Evolutionary conservation across 2,113 vertebrate species (phyloP).

Genomic region (Coptodon rendalli): DNA sequence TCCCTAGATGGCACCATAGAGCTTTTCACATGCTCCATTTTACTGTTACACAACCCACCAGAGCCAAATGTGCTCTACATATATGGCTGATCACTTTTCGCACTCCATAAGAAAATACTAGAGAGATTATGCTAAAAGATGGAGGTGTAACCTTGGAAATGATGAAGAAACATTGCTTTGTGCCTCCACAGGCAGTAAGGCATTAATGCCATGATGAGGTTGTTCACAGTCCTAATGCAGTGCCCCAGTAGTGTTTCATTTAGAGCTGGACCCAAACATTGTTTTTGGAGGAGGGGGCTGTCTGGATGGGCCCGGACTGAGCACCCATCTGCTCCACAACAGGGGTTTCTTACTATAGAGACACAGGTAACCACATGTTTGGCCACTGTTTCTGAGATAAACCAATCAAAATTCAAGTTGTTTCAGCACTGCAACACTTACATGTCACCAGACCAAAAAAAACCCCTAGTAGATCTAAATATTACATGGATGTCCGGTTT

Average conservation of each 20-base stretch:
- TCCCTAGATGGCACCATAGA: not conserved
- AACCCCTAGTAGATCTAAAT: not conserved
- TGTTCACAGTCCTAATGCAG: constrained; percentile 16
- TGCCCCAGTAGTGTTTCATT: not conserved
- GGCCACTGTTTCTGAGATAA: not conserved
- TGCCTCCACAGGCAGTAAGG: constrained; percentile 43
- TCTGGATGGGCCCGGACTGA: not conserved
- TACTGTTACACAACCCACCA: not conserved
- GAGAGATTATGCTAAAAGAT: not conserved
- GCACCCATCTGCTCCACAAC: not conserved
- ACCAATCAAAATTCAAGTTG: constrained; percentile 11
- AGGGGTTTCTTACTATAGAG: not conserved
- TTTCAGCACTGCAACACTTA: not conserved
- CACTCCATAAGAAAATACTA: not conserved
- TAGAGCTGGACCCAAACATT: constrained; percentile 4
- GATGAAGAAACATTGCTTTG: constrained; percentile 31
- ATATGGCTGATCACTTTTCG: not conserved
- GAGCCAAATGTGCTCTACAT: not conserved
- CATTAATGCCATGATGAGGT: constrained; percentile 26
- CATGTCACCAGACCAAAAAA: not conserved
- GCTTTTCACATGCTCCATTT: not conserved
- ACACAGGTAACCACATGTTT: not conserved
- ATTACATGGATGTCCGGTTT: not conserved
- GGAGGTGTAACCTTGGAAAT: not conserved
- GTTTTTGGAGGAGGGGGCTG: not conserved